Percentiles rank a stretch among this genome's conserved stretches.
Evolutionary conservation across 1,140 invertebrate species (phyloP).

Genomic region (Ridgeia piscesae): DNA sequence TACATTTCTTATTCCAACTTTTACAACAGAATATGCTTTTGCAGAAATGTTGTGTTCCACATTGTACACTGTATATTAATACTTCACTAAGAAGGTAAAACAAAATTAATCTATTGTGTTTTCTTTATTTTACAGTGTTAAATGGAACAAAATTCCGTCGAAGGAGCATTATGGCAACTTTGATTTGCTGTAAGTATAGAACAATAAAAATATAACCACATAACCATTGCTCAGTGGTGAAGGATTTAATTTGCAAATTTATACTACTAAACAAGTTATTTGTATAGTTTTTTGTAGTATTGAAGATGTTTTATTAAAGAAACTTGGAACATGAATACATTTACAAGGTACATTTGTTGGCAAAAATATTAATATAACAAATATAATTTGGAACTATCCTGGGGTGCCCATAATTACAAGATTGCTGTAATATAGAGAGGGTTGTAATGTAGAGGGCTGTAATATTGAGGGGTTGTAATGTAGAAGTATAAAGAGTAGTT

Average conservation of each 20-base stretch:
- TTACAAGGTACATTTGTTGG: too few relatives aligned
- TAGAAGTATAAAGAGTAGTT: too few relatives aligned
- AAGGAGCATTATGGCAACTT: conserved; percentile 83
- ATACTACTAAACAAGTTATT: too few relatives aligned
- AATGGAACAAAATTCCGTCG: conserved; percentile 85
- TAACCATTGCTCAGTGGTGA: too few relatives aligned
- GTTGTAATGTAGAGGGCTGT: too few relatives aligned
- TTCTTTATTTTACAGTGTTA: conserved; percentile 63
- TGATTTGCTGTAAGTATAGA: conserved; percentile 74
- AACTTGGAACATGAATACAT: background rate
- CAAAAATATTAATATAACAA: too few relatives aligned
- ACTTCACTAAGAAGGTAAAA: background rate
- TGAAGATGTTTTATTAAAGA: background rate
- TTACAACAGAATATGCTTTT: background rate
- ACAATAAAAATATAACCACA: background rate
- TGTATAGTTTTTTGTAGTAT: too few relatives aligned
- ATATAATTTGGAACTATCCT: too few relatives aligned
- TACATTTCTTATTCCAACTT: background rate
- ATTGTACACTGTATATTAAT: background rate
- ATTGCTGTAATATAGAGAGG: too few relatives aligned
- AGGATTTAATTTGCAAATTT: too few relatives aligned
- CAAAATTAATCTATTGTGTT: conserved; percentile 16
- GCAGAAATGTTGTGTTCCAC: background rate
- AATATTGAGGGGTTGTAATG: too few relatives aligned
- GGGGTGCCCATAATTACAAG: too few relatives aligned